These are phyloP conservation scores for Mormyrops boulengeri DNA, from an alignment of 2,797 vertebrate genomes.

Conservation along the genomic window DNA sequence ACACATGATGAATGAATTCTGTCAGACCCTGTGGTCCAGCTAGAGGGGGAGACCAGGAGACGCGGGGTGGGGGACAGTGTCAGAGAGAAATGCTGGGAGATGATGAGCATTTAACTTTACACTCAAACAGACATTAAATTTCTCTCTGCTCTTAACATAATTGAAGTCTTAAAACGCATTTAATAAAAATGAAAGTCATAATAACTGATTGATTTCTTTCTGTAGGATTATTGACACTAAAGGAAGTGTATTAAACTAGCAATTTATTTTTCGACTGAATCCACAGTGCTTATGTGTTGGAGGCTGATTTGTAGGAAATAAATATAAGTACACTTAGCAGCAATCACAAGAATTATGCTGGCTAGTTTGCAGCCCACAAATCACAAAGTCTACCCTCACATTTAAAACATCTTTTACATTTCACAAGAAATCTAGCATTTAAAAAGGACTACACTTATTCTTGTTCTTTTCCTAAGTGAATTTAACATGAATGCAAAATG, in stretches of 20 bases:
- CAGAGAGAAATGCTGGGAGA: background rate
- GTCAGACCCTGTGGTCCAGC: constrained; percentile 13
- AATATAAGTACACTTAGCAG: background rate
- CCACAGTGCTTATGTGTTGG: background rate
- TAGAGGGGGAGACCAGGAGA: constrained; percentile 1
- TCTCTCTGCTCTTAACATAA: background rate
- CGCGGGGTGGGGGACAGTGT: background rate
- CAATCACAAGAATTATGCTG: background rate
- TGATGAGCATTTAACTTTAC: background rate
- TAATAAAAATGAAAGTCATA: constrained; percentile 2
- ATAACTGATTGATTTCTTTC: background rate
- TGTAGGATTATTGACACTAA: background rate
- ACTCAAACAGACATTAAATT: background rate
- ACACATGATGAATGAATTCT: constrained; percentile 32
- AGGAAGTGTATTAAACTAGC: background rate
- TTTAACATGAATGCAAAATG: background rate
- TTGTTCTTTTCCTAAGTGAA: background rate
- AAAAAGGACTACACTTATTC: background rate
- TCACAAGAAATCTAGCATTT: background rate
- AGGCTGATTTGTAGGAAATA: background rate
- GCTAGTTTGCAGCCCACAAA: background rate
- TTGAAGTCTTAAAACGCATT: background rate
- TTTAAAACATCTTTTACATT: background rate
- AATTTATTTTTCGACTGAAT: background rate
- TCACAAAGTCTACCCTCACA: background rate